These are phyloP conservation scores for Vesta saturnalis DNA, from an alignment of 2,888 invertebrate species.

Conservation along the genomic window DNA sequence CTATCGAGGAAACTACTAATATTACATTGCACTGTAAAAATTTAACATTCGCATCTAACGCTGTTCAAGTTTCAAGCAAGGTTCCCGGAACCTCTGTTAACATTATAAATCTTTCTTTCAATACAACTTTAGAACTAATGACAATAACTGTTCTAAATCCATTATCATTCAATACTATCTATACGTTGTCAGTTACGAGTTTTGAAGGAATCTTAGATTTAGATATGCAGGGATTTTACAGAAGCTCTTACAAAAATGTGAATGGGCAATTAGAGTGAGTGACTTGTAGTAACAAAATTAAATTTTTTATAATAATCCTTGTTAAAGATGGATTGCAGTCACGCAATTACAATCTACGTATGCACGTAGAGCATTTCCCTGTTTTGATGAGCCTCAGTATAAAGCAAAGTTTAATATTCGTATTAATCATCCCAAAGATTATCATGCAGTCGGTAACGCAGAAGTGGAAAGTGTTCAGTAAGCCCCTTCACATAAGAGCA, in stretches of 20 bases:
- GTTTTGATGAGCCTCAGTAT: too few relatives aligned
- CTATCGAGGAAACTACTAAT: neutral
- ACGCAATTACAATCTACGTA: constrained; percentile 77
- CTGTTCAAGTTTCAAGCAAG: neutral
- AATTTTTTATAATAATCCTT: neutral
- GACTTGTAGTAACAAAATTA: neutral
- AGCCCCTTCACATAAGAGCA: too few relatives aligned
- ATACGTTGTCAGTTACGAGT: constrained; percentile 27
- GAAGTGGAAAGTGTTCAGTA: neutral
- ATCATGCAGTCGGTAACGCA: constrained; percentile 47
- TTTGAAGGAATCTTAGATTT: constrained; percentile 51
- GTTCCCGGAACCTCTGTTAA: too few relatives aligned
- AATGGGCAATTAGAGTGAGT: constrained; percentile 25
- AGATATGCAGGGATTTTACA: constrained; percentile 62
- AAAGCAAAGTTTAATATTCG: constrained; percentile 60
- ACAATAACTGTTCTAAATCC: neutral
- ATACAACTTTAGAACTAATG: neutral
- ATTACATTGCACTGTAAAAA: neutral
- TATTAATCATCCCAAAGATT: constrained; percentile 54
- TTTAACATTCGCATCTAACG: neutral
- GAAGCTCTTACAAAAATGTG: constrained; percentile 58
- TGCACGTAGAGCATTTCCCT: constrained; percentile 78
- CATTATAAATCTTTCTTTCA: neutral
- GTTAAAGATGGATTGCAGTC: constrained; percentile 63
- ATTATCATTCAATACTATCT: neutral